Base-by-base conservation (phyloP, 2,888 invertebrate species). In the Xylocampa areola region DNA sequence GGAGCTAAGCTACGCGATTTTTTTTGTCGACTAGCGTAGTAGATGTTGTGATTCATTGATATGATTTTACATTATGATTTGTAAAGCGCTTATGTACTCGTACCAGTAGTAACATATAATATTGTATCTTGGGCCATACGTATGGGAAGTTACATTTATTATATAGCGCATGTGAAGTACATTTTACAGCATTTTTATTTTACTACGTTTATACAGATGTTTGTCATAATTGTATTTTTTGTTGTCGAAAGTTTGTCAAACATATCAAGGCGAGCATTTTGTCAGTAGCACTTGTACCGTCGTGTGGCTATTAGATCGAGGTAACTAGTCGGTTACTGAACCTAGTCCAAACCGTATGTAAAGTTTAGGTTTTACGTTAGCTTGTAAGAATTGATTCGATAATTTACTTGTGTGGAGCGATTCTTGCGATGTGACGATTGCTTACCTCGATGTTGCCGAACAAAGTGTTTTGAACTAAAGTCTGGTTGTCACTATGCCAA, bases 1-100 rank as follows among this genome's bases (percentile, higher is more conserved):
- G 85, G 75, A 86, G 85, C 82, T 86, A 85, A 84, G 89, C 87
- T 88, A 81, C 85, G 87, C 85, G 79, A 82, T 77, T 84, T 80
- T 77, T 78, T 86, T 79, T 79, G 81, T 84, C 84, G 79, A 80
- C 80, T 87, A 85, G 86, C 86, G 85, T 86, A 81, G 81, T 83
- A 59, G 72, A 75, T 82, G 85, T 88, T 86, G 87, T 87, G 86
- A 89, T 85, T 83, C 82, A 69, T 82, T 80, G 76, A 77, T 77
- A 82, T 85, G 79, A 74, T 81, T 86, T 73, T 79, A 76, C 64
- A 77, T 69, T 74, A 72, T 81, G 68, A 71, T 70, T 84, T 82
- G 72, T 84, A 72, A 79, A 73, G 72, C 73, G 79, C 80, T 79
- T 79, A 64, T 74, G 68, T 80, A 78, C 76, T 76, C 74, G 68